phyloP scores from a whole-genome alignment of 2,888 invertebrate genomes.

The Idaea dimidiata region DNA sequence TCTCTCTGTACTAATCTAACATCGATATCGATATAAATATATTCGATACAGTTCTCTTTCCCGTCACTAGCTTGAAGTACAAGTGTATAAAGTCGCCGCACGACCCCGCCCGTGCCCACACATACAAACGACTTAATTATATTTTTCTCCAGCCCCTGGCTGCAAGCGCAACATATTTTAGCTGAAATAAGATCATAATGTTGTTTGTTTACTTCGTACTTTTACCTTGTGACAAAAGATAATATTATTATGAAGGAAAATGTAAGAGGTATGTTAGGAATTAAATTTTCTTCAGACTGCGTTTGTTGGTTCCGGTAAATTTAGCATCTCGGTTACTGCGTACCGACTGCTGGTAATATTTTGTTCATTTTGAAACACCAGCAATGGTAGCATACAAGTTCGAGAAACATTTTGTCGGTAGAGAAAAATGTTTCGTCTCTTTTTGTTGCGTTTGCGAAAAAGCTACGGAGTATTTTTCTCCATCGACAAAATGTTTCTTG shows the following conservation, averaged over 20 bases:
- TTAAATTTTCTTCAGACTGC: neutral
- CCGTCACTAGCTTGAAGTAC: slow-evolving; percentile 24
- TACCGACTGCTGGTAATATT: neutral
- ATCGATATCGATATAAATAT: slow-evolving; percentile 16
- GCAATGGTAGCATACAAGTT: too few relatives aligned
- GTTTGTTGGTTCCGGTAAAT: neutral
- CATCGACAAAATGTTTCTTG: too few relatives aligned
- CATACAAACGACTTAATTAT: slow-evolving; percentile 74
- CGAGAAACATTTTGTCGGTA: too few relatives aligned
- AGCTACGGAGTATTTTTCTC: too few relatives aligned
- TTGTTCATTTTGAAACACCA: too few relatives aligned
- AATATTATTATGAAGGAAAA: slow-evolving; percentile 14
- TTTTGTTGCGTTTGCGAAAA: too few relatives aligned
- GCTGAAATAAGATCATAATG: slow-evolving; percentile 14
- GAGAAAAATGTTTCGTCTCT: too few relatives aligned
- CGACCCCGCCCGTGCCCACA: slow-evolving; percentile 58
- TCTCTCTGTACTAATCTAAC: too few relatives aligned
- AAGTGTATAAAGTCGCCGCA: slow-evolving; percentile 47
- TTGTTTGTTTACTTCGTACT: slow-evolving; percentile 19
- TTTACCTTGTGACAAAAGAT: slow-evolving; percentile 7
- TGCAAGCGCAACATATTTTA: slow-evolving; percentile 30
- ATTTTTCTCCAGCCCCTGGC: slow-evolving; percentile 44
- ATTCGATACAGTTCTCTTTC: slow-evolving; percentile 8
- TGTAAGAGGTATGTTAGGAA: slow-evolving; percentile 6
- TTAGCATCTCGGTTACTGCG: neutral